Conservation (phyloP, 2,888 invertebrate species). For the Cheilosia vulpina region DNA sequence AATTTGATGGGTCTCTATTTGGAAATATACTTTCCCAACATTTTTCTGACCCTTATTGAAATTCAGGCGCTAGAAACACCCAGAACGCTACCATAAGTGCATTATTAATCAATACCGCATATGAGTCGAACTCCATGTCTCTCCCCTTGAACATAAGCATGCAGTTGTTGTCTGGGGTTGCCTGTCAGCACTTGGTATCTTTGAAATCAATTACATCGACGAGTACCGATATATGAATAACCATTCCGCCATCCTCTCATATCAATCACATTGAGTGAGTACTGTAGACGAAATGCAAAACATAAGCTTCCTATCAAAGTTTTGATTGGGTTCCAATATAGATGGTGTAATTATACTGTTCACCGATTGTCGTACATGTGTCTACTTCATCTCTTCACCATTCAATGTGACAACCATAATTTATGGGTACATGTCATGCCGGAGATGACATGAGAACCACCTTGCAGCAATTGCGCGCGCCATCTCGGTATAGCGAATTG, state of each 20-base stretch:
- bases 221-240: slow-evolving; percentile 35
- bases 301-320: slow-evolving; percentile 49
- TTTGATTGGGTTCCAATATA: slow-evolving; percentile 68
- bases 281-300: slow-evolving; percentile 7
- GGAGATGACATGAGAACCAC: slow-evolving; percentile 49
- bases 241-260: slow-evolving; percentile 48
- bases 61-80: neutral
- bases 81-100: neutral
- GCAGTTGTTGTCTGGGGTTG: neutral
- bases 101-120: slow-evolving; percentile 29
- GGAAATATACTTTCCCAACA: too few species aligned
- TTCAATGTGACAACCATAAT: slow-evolving; percentile 60
- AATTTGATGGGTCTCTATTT: too few species aligned
- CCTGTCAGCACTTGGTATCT: slow-evolving; percentile 17
- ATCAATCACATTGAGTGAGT: slow-evolving; percentile 39
- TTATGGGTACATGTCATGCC: slow-evolving; percentile 58
- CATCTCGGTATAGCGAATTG: slow-evolving; percentile 58
- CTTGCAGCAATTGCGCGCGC: slow-evolving; percentile 39
- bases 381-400: slow-evolving; percentile 39
- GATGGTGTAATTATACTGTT: slow-evolving; percentile 63
- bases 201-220: slow-evolving; percentile 44
- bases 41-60: too few species aligned
- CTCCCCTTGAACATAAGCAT: neutral
- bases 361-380: slow-evolving; percentile 26
- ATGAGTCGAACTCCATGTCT: neutral